Conservation (phyloP, 37 sponge, comb jelly and placozoan genomes). For the Ianthella basta region DNA sequence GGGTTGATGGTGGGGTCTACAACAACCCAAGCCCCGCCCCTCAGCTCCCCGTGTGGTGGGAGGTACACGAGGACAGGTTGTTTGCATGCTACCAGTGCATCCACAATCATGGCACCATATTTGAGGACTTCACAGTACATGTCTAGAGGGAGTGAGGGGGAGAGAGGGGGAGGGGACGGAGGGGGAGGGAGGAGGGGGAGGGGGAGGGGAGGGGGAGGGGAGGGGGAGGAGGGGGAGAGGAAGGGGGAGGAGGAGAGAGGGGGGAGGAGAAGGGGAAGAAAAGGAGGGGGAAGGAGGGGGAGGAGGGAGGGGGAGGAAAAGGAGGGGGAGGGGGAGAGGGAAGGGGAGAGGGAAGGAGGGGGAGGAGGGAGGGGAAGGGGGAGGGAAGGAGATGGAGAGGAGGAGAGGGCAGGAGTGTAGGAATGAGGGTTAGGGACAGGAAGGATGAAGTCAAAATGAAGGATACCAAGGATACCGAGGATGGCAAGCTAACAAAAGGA, state of each 20-base stretch:
- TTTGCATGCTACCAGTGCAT: constrained; percentile 81
- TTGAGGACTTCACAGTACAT: constrained; percentile 98
- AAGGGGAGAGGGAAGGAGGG: background rate
- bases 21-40: constrained; percentile 99
- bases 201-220: background rate
- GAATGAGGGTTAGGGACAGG: background rate
- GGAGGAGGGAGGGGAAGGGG: background rate
- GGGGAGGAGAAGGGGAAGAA: background rate
- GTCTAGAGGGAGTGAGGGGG: constrained; percentile 49
- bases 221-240: background rate
- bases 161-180: background rate
- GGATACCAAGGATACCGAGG: no score
- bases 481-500: no score
- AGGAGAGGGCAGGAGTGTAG: background rate
- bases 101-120: constrained; percentile 97
- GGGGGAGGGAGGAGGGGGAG: background rate
- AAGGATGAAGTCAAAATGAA: background rate
- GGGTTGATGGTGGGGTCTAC: constrained; percentile 98
- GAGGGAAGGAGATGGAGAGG: no score
- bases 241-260: background rate
- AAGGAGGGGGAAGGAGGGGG: background rate
- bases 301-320: background rate
- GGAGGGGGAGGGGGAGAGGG: background rate
- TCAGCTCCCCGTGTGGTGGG: constrained; percentile 95
- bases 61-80: constrained; percentile 93